Conservation (phyloP, 2,797 vertebrate species). For the Coendou prehensilis region DNA sequence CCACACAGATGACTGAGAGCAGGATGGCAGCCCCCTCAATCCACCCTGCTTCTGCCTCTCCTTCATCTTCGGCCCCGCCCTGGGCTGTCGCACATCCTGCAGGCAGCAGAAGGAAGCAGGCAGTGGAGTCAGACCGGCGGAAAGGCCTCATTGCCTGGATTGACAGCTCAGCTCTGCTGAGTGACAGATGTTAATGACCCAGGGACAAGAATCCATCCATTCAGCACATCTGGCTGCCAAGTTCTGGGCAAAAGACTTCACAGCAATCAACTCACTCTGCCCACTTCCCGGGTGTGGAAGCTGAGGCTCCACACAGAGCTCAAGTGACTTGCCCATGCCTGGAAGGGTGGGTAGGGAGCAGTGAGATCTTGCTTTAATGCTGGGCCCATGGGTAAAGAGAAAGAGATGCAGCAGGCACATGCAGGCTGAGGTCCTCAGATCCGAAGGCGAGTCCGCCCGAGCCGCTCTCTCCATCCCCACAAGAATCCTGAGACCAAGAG, state of each 20-base stretch:
- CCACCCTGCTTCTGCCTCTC: slow-evolving; percentile 97
- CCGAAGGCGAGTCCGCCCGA: neutral
- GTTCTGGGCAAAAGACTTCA: neutral
- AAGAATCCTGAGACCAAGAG: neutral
- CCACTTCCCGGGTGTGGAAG: neutral
- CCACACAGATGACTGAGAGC: slow-evolving; percentile 97
- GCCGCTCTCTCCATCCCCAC: neutral
- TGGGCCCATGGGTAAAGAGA: neutral
- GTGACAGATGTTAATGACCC: neutral
- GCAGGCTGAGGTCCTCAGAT: neutral
- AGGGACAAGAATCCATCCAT: neutral
- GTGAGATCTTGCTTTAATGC: neutral
- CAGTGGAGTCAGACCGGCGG: neutral
- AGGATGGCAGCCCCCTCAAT: slow-evolving; percentile 98
- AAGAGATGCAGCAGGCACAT: neutral
- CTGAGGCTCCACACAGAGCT: neutral
- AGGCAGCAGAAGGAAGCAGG: slow-evolving; percentile 18
- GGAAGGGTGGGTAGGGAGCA: neutral
- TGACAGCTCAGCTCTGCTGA: neutral
- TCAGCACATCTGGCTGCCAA: neutral
- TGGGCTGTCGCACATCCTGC: slow-evolving; percentile 93
- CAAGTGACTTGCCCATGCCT: neutral
- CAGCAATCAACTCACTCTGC: no score
- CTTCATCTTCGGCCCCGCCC: slow-evolving; percentile 94
- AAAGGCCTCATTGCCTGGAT: neutral